These are phyloP conservation scores for Acromyrmex echinatior DNA, from an alignment of 1,140 invertebrate genomes.

Conservation along the genomic window DNA sequence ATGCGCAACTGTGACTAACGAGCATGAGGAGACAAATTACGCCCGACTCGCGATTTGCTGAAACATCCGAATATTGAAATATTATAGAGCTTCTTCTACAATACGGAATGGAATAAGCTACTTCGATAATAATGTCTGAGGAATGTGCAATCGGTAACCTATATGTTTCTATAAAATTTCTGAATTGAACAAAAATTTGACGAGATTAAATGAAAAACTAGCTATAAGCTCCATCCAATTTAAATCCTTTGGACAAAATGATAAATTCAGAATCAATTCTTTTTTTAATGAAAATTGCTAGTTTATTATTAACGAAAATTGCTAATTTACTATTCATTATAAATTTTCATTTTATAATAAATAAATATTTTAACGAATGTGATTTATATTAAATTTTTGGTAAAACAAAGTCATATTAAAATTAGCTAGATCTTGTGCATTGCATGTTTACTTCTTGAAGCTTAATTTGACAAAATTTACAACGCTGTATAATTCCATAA, in stretches of 20 bases:
- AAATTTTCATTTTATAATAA: neutral
- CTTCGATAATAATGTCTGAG: neutral
- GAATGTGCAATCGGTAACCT: neutral
- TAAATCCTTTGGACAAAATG: neutral
- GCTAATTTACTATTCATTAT: neutral
- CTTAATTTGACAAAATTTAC: neutral
- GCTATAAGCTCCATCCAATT: neutral
- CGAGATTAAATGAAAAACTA: neutral
- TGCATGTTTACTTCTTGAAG: neutral
- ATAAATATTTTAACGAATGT: neutral
- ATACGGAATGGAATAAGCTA: slow-evolving; percentile 18
- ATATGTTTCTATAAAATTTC: neutral
- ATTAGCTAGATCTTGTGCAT: neutral
- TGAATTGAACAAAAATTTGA: neutral
- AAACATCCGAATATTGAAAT: slow-evolving; percentile 26
- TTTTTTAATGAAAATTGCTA: neutral
- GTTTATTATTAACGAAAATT: too few relatives aligned
- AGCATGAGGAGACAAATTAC: slow-evolving; percentile 53
- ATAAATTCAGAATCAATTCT: neutral
- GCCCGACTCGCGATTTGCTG: slow-evolving; percentile 36
- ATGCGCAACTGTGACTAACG: slow-evolving; percentile 50
- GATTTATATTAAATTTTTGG: neutral
- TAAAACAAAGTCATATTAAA: neutral
- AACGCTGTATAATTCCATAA: neutral
- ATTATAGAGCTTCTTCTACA: slow-evolving; percentile 13